phyloP scores from a whole-genome alignment of 2,113 vertebrate species.

The Mastomys natalensis region DNA sequence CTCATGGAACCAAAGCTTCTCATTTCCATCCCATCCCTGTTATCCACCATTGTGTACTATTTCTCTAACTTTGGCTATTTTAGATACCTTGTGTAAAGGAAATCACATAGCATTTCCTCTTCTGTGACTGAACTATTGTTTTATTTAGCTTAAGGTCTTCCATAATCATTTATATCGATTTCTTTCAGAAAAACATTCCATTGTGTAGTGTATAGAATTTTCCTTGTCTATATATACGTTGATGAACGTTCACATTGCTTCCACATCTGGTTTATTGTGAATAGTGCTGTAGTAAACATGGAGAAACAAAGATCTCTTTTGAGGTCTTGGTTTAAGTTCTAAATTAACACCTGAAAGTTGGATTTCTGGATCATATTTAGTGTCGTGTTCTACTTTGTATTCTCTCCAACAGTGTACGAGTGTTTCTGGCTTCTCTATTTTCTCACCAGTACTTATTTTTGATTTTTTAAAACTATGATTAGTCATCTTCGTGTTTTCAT shows the following conservation, averaged over 20 bases:
- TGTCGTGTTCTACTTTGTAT: background rate
- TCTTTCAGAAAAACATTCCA: background rate
- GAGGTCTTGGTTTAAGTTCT: background rate
- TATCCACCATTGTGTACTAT: background rate
- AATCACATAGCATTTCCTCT: background rate
- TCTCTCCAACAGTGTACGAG: background rate
- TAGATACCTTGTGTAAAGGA: background rate
- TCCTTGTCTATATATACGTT: background rate
- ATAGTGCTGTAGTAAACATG: background rate
- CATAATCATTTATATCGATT: background rate
- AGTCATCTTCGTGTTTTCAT: background rate
- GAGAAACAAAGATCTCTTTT: background rate
- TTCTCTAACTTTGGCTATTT: background rate
- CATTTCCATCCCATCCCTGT: background rate
- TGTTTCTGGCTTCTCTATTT: background rate
- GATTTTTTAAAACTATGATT: background rate
- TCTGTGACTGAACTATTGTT: constrained; percentile 6
- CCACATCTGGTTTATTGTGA: background rate
- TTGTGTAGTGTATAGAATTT: background rate
- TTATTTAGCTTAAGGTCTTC: background rate
- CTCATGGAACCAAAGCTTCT: background rate
- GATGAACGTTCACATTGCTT: background rate
- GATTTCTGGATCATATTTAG: background rate
- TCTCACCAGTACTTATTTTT: background rate
- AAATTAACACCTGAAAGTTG: background rate